Conservation (phyloP, 2,113 vertebrate genomes). For the Phrynocephalus versicolor region DNA sequence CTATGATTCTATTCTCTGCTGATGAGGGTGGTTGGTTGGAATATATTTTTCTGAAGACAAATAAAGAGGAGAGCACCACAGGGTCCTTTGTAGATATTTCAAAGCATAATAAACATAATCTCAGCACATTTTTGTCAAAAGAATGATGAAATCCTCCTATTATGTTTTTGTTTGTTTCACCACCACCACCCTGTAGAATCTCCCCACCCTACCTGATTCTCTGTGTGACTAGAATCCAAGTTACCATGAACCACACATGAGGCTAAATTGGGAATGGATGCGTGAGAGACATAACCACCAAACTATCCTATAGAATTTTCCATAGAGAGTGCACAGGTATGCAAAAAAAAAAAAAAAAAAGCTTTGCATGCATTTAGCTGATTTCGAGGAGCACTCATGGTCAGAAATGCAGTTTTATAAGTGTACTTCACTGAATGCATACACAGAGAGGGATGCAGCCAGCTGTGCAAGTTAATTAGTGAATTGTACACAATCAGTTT, state of each 20-base stretch:
- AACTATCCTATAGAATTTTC: neutral
- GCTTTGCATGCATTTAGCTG: neutral
- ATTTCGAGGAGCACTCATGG: neutral
- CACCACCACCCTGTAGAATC: too few species aligned
- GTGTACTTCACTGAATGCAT: neutral
- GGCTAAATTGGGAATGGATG: too few species aligned
- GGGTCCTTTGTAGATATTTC: too few species aligned
- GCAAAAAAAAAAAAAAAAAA: too few species aligned
- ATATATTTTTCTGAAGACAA: too few species aligned
- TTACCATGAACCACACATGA: neutral
- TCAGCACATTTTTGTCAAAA: too few species aligned
- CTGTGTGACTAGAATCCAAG: neutral
- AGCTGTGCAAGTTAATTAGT: neutral
- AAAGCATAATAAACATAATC: too few species aligned
- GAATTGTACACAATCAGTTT: neutral
- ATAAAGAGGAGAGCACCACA: too few species aligned
- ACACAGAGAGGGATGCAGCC: neutral
- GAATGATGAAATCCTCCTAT: neutral
- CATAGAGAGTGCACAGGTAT: neutral
- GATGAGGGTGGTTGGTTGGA: too few species aligned
- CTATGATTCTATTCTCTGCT: too few species aligned
- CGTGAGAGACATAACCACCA: neutral
- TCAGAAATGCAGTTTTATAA: neutral
- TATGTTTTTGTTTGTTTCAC: neutral
- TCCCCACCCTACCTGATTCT: neutral